Base-by-base conservation (phyloP, 92 coral and sea anemone genomes). In the Actinostola sp. region DNA sequence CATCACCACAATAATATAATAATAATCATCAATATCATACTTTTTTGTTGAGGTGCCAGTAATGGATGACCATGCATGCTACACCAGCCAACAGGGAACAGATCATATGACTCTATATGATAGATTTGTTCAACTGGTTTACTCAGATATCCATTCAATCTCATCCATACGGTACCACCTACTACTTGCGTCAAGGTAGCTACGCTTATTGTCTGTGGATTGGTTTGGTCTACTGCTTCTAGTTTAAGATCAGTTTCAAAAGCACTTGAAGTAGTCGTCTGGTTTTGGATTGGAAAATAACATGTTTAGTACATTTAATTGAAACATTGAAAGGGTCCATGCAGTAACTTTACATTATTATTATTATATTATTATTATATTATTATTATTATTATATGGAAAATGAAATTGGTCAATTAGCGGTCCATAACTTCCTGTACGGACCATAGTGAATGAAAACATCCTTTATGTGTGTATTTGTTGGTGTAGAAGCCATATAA, bases 1-100 rank as follows among this genome's bases (percentile, higher is more conserved):
- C 25, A 13, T 63, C 20, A 63, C 2, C n/a, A 66, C 20, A 63
- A 32, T 8, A 3, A 30, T 14, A 35, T 30, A 63, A 21, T 29
- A 19, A 33, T 23, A 50, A 51, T 48, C 9, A 8, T 7, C 54
- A 17, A 7, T 20, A 27, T 21, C 74, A 17, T 58, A 77, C 75
- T 66, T 68, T 77, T 77, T 27, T 51, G 33, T 50, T 65, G 50
- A 14, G 89, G 90, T 56, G 86, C 79, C 17, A 83, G 83, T 20
- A 91, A 86, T 0, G 97, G 97, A 53, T 91, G 90, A 15, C 97
- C 97, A 21, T 91, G 79, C 57, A 79, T 84, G 71, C 97, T 84
- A n/a, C 97, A 82, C 97, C 97, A 91, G 7, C 93, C 93, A 35
- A 85, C 89, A 15, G 97, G 97, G 30, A 83, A 91, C 26, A 91